These are phyloP conservation scores for Cheilosia urbana DNA, from an alignment of 2,888 invertebrate species.

Conservation along the genomic window DNA sequence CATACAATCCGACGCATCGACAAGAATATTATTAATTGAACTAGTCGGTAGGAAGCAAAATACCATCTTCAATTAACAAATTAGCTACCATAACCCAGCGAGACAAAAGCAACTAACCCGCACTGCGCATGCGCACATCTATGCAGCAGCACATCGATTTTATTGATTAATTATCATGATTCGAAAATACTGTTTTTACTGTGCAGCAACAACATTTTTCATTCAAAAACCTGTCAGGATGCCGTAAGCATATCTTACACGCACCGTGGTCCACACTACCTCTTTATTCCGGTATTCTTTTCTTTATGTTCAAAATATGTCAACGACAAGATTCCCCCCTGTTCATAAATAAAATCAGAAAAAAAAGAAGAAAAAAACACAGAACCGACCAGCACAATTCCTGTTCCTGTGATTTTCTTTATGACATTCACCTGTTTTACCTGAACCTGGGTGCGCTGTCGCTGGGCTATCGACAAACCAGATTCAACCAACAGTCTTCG, in stretches of 20 bases:
- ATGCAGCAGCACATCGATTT: background rate
- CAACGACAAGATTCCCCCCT: conserved; percentile 54
- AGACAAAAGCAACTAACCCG: background rate
- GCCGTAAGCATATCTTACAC: conserved; percentile 27
- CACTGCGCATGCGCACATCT: background rate
- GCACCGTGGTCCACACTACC: conserved; percentile 24
- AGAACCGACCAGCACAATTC: conserved; percentile 33
- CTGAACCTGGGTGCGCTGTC: conserved; percentile 10
- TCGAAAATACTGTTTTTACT: conserved; percentile 36
- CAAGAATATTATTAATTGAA: conserved; percentile 37
- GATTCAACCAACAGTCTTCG: conserved; percentile 26
- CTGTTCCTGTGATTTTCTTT: conserved; percentile 47
- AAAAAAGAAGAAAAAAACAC: background rate
- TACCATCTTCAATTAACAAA: conserved; percentile 4
- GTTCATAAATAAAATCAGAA: conserved; percentile 32
- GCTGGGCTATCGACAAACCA: conserved; percentile 41
- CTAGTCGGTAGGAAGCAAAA: conserved; percentile 12
- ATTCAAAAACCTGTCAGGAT: conserved; percentile 25
- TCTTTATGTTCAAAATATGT: conserved; percentile 63
- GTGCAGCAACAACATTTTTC: conserved; percentile 18
- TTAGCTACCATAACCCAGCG: conserved; percentile 29
- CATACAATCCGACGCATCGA: background rate
- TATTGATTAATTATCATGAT: conserved; percentile 45
- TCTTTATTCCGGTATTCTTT: conserved; percentile 34
- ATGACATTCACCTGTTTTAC: conserved; percentile 60